phyloP scores from a whole-genome alignment of 2,797 vertebrate species.

The Eulemur mongoz region DNA sequence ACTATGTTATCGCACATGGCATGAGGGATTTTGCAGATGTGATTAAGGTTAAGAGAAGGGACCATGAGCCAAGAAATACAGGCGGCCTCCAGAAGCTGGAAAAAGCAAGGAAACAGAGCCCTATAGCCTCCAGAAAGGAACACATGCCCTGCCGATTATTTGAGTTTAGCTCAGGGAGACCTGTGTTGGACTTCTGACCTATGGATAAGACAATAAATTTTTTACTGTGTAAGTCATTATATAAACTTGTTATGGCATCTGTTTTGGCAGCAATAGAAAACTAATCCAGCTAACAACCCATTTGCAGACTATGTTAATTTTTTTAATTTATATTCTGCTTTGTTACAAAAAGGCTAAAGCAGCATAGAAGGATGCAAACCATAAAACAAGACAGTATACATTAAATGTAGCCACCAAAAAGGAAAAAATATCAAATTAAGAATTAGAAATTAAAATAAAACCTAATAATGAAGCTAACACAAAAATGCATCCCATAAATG shows the following conservation, averaged over 20 bases:
- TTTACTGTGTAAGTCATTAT: background rate
- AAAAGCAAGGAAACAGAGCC: background rate
- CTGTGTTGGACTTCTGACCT: background rate
- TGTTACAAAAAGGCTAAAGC: background rate
- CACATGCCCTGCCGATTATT: background rate
- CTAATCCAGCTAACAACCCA: background rate
- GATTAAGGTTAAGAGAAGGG: background rate
- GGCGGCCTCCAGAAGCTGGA: background rate
- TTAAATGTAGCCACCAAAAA: background rate
- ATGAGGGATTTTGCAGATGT: background rate
- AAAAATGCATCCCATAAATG: background rate
- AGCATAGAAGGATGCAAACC: background rate
- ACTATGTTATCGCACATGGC: background rate
- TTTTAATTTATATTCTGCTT: background rate
- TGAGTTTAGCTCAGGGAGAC: background rate
- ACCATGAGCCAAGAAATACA: background rate
- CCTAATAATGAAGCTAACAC: background rate
- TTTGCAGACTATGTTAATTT: slow-evolving; percentile 7
- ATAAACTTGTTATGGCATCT: background rate
- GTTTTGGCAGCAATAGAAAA: background rate
- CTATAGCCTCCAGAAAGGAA: background rate
- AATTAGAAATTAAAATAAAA: background rate
- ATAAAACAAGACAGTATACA: background rate
- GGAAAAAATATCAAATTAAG: background rate
- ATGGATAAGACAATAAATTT: background rate